Evolutionary conservation across 2,113 vertebrate species (phyloP).

Genomic region (Holacanthus passer): DNA sequence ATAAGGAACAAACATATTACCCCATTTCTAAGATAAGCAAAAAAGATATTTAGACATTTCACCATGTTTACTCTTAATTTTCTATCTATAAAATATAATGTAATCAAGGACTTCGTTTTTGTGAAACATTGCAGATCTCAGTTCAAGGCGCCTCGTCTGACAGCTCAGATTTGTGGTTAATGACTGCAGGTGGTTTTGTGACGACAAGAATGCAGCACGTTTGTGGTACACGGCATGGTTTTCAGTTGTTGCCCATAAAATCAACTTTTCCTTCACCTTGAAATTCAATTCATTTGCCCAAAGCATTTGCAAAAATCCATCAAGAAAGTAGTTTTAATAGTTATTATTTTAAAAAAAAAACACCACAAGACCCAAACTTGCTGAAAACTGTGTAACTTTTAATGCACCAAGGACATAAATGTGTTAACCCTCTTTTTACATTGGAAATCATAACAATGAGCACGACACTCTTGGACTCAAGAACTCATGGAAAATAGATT

Average conservation of each 20-base stretch:
- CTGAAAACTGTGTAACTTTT: background rate
- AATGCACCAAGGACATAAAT: background rate
- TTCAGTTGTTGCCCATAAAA: background rate
- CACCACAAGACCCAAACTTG: background rate
- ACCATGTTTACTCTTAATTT: background rate
- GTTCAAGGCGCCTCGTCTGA: background rate
- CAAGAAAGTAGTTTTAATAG: too few species aligned
- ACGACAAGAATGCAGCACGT: background rate
- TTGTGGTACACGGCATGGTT: background rate
- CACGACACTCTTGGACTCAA: background rate
- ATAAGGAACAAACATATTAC: background rate
- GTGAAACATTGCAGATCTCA: background rate
- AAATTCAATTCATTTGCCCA: background rate
- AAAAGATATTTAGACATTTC: background rate
- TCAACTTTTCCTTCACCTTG: background rate
- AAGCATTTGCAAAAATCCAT: background rate
- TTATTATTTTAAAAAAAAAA: too few species aligned
- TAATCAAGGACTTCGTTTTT: background rate
- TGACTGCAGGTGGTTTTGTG: slow-evolving; percentile 1
- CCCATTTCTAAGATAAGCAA: background rate
- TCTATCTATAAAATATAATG: background rate
- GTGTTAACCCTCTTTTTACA: background rate
- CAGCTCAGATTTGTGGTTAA: background rate
- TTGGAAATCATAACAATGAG: background rate
- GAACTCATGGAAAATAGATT: background rate